phyloP scores from a whole-genome alignment of 2,888 invertebrate genomes.

The Synanthedon formicaeformis region DNA sequence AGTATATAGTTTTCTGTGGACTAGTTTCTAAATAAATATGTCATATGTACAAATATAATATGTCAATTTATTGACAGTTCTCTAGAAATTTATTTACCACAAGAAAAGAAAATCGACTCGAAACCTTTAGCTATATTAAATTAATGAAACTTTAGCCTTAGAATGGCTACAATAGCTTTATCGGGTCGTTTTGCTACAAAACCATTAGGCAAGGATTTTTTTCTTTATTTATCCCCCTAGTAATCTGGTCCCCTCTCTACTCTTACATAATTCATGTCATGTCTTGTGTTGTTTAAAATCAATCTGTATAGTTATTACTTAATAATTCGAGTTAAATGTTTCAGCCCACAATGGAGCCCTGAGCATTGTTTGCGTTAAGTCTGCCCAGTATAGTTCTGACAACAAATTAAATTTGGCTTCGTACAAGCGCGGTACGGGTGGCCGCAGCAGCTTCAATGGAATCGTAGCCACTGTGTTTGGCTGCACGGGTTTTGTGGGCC shows the following conservation, averaged over 20 bases:
- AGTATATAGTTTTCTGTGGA: too few relatives aligned
- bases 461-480: constrained; percentile 99
- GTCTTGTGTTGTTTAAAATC: not conserved
- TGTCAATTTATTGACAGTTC: too few relatives aligned
- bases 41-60: too few relatives aligned
- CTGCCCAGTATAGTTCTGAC: constrained; percentile 68
- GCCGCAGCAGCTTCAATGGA: constrained; percentile 96
- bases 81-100: too few relatives aligned
- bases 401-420: constrained; percentile 72
- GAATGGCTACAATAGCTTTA: constrained; percentile 56
- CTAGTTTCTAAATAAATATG: too few relatives aligned
- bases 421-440: constrained; percentile 87
- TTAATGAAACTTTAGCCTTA: constrained; percentile 21
- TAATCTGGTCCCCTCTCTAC: constrained; percentile 1
- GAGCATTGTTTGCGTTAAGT: constrained; percentile 56
- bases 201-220: constrained; percentile 3
- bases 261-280: constrained; percentile 48
- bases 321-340: constrained; percentile 10
- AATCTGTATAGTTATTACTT: not conserved
- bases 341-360: constrained; percentile 49
- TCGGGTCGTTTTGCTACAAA: constrained; percentile 45
- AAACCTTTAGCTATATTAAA: not conserved
- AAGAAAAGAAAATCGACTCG: too few relatives aligned
- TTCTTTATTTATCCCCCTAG: too few relatives aligned
- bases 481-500: constrained; percentile 88